Conservation (phyloP, 1,140 invertebrate genomes). For the Schmidtea mediterranea region DNA sequence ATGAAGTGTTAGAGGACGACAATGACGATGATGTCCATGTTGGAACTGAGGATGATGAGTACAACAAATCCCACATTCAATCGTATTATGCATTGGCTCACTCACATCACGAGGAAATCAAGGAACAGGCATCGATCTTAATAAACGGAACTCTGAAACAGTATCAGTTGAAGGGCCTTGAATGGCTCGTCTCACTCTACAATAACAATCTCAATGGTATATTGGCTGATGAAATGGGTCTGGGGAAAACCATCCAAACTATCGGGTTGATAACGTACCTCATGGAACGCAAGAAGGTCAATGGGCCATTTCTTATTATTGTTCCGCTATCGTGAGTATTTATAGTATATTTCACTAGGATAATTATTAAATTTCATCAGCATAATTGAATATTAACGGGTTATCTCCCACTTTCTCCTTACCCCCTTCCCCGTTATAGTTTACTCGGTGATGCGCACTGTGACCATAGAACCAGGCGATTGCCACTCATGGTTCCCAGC, state of each 20-base stretch:
- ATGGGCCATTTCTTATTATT: constrained; percentile 84
- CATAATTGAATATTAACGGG: too few species aligned
- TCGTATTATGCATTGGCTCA: constrained; percentile 53
- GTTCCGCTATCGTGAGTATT: constrained; percentile 88
- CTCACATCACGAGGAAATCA: constrained; percentile 65
- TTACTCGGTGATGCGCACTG: too few species aligned
- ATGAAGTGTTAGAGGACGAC: constrained; percentile 8
- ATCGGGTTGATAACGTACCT: constrained; percentile 78
- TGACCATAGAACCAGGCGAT: too few species aligned
- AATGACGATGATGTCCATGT: constrained; percentile 11
- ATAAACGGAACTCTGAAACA: constrained; percentile 75
- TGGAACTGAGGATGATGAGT: constrained; percentile 56
- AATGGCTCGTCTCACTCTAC: constrained; percentile 90
- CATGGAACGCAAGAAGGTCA: constrained; percentile 92
- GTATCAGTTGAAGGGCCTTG: constrained; percentile 67
- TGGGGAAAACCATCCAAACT: constrained; percentile 33
- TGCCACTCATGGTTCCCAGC: too few species aligned
- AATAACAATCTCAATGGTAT: constrained; percentile 92
- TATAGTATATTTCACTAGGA: too few species aligned
- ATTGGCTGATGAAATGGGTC: constrained; percentile 63
- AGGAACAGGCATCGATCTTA: constrained; percentile 65
- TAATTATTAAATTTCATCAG: too few species aligned
- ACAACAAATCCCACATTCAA: constrained; percentile 29
- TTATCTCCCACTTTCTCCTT: too few species aligned
- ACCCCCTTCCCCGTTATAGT: too few species aligned